Percentiles rank a stretch among this genome's conserved stretches.
These are phyloP conservation scores for Rhizomys pruinosus DNA, from an alignment of 2,113 vertebrate genomes.

Conservation along the genomic window DNA sequence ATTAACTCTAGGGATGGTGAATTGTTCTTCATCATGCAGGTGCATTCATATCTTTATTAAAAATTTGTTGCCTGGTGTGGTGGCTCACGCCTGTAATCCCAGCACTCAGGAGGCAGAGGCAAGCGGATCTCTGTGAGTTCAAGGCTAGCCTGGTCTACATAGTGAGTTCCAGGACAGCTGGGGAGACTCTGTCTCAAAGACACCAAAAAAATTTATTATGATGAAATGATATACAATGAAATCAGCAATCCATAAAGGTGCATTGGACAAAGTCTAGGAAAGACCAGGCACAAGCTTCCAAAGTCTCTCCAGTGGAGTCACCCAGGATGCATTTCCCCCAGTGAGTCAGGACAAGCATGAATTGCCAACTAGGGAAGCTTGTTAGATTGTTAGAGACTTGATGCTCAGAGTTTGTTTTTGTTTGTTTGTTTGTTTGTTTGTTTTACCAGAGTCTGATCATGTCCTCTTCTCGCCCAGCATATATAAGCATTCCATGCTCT, in stretches of 20 bases:
- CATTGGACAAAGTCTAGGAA: not conserved
- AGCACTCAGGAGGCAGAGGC: too few species aligned
- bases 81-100: too few species aligned
- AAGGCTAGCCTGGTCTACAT: too few species aligned
- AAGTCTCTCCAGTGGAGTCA: not conserved
- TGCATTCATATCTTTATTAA: not conserved
- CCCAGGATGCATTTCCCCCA: not conserved
- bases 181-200: too few species aligned
- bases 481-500: not conserved
- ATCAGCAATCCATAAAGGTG: not conserved
- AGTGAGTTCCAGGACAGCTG: too few species aligned
- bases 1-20: not conserved
- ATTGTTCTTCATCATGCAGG: constrained; percentile 14
- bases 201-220: not conserved
- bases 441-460: not conserved
- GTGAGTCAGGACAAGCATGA: not conserved
- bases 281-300: not conserved
- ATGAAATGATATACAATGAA: not conserved
- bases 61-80: too few species aligned
- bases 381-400: constrained; percentile 12
- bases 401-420: not conserved
- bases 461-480: not conserved
- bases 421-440: too few species aligned
- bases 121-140: too few species aligned
- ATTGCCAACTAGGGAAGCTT: constrained; percentile 1